Conservation (phyloP, 2,797 vertebrate species). For the Helicolenus hilgendorfi region DNA sequence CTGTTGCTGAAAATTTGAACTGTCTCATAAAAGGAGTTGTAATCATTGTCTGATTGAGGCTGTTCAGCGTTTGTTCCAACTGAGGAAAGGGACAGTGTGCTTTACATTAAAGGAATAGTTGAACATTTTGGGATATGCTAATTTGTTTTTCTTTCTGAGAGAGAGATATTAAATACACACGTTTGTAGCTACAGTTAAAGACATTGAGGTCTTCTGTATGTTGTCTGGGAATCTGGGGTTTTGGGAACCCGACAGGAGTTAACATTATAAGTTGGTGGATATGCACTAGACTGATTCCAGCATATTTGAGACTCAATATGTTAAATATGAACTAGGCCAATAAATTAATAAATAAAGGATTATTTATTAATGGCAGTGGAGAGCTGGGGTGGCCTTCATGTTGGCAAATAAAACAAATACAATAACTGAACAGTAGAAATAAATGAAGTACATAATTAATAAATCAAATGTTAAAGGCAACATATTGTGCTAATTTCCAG, state of each 20-base stretch:
- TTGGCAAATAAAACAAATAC: too few species aligned
- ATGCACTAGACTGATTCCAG: not conserved
- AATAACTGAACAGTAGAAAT: too few species aligned
- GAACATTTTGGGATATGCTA: not conserved
- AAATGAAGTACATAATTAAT: too few species aligned
- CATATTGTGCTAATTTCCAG: too few species aligned
- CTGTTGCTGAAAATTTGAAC: not conserved
- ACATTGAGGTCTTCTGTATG: not conserved
- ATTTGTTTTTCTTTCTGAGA: not conserved
- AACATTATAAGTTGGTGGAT: not conserved
- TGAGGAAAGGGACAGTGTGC: not conserved
- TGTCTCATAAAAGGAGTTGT: not conserved
- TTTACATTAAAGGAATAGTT: not conserved
- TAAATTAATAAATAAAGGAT: too few species aligned
- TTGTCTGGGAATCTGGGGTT: not conserved
- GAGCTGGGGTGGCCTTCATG: too few species aligned
- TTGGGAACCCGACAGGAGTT: not conserved
- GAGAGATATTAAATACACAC: not conserved
- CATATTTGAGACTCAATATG: not conserved
- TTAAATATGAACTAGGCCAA: not conserved
- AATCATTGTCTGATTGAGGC: not conserved
- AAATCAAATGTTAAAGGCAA: too few species aligned
- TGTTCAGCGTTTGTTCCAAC: not conserved
- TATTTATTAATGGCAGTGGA: too few species aligned
- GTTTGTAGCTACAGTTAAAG: not conserved